These are phyloP conservation scores for Nerophis ophidion DNA, from an alignment of 2,113 vertebrate species.

Conservation along the genomic window DNA sequence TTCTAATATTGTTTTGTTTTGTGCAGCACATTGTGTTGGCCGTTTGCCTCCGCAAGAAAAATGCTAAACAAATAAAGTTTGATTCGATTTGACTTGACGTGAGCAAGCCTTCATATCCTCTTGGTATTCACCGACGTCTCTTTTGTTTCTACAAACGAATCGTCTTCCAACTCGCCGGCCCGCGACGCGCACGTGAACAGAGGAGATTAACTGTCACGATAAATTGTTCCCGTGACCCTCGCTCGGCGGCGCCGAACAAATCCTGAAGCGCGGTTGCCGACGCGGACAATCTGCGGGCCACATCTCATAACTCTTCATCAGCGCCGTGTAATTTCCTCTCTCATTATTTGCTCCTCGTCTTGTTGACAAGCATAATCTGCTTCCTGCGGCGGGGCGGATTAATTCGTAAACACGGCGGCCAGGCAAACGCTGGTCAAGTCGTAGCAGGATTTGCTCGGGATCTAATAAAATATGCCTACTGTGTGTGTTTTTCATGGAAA, in stretches of 20 bases:
- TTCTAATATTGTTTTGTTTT: too few species aligned
- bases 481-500: too few species aligned
- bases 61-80: too few species aligned
- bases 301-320: slow-evolving; percentile 45
- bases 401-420: slow-evolving; percentile 6
- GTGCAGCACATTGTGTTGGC: too few species aligned
- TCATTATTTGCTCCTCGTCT: slow-evolving; percentile 14
- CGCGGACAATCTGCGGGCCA: slow-evolving; percentile 31
- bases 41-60: too few species aligned
- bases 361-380: slow-evolving; percentile 31
- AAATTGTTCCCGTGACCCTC: slow-evolving; percentile 49
- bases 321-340: slow-evolving; percentile 53
- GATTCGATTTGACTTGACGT: background rate
- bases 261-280: slow-evolving; percentile 25
- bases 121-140: slow-evolving; percentile 54
- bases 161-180: slow-evolving; percentile 46
- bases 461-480: too few species aligned
- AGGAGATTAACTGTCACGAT: slow-evolving; percentile 64
- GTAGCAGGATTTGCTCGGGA: slow-evolving; percentile 4
- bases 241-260: slow-evolving; percentile 29
- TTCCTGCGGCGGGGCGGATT: slow-evolving; percentile 11
- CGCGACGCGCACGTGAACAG: slow-evolving; percentile 62
- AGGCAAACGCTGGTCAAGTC: slow-evolving; percentile 5
- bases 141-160: slow-evolving; percentile 59
- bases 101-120: slow-evolving; percentile 47